A percentile compares a stretch with the other conserved stretches of the same genome.
Conservation (phyloP, 2,888 invertebrate species). For the Abrostola triplasia region DNA sequence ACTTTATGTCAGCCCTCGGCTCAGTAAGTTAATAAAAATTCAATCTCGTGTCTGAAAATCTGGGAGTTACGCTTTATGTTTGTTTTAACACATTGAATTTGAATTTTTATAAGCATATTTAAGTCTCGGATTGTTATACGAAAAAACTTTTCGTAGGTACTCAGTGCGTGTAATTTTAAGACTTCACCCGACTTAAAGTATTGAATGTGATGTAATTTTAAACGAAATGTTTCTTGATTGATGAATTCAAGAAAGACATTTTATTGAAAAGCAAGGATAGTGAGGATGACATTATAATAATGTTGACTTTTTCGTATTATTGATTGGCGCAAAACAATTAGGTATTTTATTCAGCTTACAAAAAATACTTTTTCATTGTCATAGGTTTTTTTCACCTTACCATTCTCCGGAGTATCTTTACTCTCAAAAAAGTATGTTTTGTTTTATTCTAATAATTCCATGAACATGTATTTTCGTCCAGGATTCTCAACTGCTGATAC, state of each 20-base stretch:
- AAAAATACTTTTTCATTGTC: too few species aligned
- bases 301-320: too few species aligned
- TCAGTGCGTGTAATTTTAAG: slow-evolving; percentile 23
- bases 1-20: slow-evolving; percentile 9
- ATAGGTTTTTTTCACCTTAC: too few species aligned
- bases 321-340: too few species aligned
- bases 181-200: background rate
- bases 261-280: too few species aligned
- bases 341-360: too few species aligned
- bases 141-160: slow-evolving; percentile 5
- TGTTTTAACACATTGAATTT: slow-evolving; percentile 10
- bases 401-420: too few species aligned
- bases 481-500: slow-evolving; percentile 88
- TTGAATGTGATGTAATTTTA: background rate
- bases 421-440: too few species aligned
- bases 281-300: too few species aligned
- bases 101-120: slow-evolving; percentile 4
- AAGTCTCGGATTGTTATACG: slow-evolving; percentile 3
- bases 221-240: too few species aligned
- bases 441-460: background rate
- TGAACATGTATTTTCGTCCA: slow-evolving; percentile 52
- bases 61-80: slow-evolving; percentile 27
- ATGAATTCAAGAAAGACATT: too few species aligned
- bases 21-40: slow-evolving; percentile 13
- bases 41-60: slow-evolving; percentile 14